Base-by-base conservation (phyloP, 2,113 vertebrate genomes). In the Ahaetulla prasina region DNA sequence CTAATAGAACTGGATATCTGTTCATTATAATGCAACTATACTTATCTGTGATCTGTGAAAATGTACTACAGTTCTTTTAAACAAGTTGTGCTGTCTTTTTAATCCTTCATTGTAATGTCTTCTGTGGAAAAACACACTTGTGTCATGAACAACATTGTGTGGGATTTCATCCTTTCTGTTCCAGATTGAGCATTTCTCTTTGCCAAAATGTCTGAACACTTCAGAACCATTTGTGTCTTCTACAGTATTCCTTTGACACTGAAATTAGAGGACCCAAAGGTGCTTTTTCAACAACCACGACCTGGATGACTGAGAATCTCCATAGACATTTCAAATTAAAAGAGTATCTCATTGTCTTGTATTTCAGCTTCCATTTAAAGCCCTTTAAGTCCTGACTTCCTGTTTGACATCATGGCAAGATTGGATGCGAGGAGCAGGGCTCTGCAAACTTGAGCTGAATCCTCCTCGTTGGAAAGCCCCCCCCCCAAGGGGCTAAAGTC, bases 271-370 rank as follows among this genome's bases (percentile, higher is more conserved):
- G 99, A 99, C 23, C 22, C 55, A 60, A 27, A 60, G 3, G 25
- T 60, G 57, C 25, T 60, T 27, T 10, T 27, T 60, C 57, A 60
- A 27, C 57, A 60, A 60, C 23, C 23, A 60, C 10, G 25, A 27
- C 9, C 57, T 60, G 25, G 57, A 60, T 60, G 57, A 60, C 25
- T 60, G 25, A 60, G 57, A 60, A 60, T 27, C 57, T 60, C 57
- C 9, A 27, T 57, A 57, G 55, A 57, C 22, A 25, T 27, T 60
- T 80, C 18, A 80, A 80, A 80, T 80, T 80, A 43, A 99, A 99
- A 97, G 99, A 99, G 2, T 98, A 99, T 91, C 99, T 99, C 0
- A 60, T 99, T 93, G 99, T 99, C 95, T 98, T 99, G 96, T 99
- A 99, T 96, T 99, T 97, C 99, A 99, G 97, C 97, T 99, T 0